Evolutionary conservation across 2,113 vertebrate genomes (phyloP).

Genomic region (Andinoacara biseriatus): DNA sequence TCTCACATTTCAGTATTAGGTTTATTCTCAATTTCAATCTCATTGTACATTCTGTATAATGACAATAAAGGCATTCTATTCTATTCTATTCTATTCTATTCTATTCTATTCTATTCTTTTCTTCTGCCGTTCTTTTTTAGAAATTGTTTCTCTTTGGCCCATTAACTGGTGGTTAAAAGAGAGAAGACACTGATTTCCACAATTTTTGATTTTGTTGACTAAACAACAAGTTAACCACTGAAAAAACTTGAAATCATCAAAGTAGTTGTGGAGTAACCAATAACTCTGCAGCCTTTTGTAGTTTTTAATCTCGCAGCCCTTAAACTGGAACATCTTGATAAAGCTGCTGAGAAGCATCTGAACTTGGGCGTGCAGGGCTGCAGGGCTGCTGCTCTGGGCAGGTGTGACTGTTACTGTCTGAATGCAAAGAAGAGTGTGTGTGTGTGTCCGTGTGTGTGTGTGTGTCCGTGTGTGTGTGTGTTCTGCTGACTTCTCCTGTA

Average conservation of each 20-base stretch:
- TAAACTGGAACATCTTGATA: neutral
- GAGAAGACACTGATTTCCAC: neutral
- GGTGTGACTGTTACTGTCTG: conserved; percentile 24
- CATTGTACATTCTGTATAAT: too few species aligned
- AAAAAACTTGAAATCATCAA: neutral
- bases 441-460: conserved; percentile 17
- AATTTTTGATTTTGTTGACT: neutral
- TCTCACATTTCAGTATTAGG: neutral
- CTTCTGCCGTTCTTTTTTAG: neutral
- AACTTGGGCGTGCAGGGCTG: neutral
- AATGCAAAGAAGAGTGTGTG: conserved; percentile 25
- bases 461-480: conserved; percentile 12
- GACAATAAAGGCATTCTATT: too few species aligned
- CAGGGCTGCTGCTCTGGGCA: neutral
- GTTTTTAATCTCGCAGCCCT: neutral
- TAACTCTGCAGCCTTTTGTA: neutral
- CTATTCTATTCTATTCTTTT: too few species aligned
- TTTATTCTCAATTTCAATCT: neutral
- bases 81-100: too few species aligned
- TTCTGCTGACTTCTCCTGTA: conserved; percentile 21
- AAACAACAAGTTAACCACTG: too few species aligned
- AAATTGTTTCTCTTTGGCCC: neutral
- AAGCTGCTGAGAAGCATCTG: neutral
- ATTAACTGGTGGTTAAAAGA: neutral
- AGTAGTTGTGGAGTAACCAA: neutral